Base-by-base conservation (phyloP, 2,797 vertebrate genomes). In the Acanthis flammea region DNA sequence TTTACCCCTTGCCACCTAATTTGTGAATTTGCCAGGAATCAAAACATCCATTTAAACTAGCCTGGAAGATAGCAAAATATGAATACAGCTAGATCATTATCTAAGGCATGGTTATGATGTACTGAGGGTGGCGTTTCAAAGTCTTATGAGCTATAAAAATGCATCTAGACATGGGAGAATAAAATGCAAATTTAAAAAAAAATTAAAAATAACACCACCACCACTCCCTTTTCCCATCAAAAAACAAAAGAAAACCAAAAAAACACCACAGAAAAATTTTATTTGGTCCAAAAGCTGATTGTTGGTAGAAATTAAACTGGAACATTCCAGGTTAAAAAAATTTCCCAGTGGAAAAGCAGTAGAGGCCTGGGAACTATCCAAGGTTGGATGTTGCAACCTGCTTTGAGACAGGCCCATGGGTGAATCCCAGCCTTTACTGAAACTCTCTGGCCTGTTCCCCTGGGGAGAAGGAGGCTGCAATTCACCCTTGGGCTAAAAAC, bases 1-100 rank as follows among this genome's bases (percentile, higher is more conserved):
- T 74, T 90, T 95, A 88, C 80, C 68, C 77, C 63, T 91, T 80
- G 90, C 72, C 86, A 92, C 95, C 88, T 93, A 70, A 91, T 93
- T 89, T 96, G 88, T 87, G 83, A 87, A 71, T 93, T 92, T 94
- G 84, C 88, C 90, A 83, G 73, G 81, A 95, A 78, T 88, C 53
- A 77, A 86, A 95, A 70, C 62, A 78, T 58, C 51, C 67, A 73
- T 89, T 94, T 94, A 78, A 94, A 81, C 53, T 66, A 75, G 55
- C 37, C 72, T 90, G 72, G 28, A 94, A 68, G 54, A 82, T 4
- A 85, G 48, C 23, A 95, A 85, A 95, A 60, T 62, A 73, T 16
- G 57, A 88, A 31, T 67, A 48, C 60, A 73, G n/a, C 63, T 68
- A 71, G 65, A 84, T 79, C 14, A 71, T 74, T 86, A 84, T 88